Evolutionary conservation across 2,113 vertebrate species (phyloP).

Genomic region (Emydura subglobosa): DNA sequence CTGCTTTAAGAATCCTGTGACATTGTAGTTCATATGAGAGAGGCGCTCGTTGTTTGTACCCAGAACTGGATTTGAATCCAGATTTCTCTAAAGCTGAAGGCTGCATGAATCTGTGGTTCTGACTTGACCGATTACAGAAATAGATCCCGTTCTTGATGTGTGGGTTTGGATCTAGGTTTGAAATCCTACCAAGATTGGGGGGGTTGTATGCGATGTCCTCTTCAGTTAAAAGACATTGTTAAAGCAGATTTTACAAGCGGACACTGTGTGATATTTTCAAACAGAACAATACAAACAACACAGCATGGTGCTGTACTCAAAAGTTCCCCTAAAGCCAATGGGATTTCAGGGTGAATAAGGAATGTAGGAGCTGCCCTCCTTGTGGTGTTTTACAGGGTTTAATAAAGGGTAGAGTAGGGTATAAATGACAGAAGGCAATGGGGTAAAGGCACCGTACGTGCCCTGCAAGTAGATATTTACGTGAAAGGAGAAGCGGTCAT

Average conservation of each 20-base stretch:
- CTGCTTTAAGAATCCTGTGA: fast-evolving
- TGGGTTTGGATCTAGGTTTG: not conserved
- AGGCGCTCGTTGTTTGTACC: fast-evolving
- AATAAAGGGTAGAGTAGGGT: fast-evolving
- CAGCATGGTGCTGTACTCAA: not conserved
- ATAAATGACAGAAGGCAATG: fast-evolving
- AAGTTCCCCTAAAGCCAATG: not conserved
- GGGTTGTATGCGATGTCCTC: not conserved
- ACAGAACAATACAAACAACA: not conserved
- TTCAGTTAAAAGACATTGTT: not conserved
- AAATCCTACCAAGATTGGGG: not conserved
- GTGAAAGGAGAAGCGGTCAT: not conserved
- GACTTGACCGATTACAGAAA: not conserved
- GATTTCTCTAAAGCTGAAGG: not conserved
- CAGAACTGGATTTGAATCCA: not conserved
- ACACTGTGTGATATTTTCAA: not conserved
- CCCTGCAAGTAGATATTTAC: not conserved
- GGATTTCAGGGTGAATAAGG: not conserved
- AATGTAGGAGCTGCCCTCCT: not conserved
- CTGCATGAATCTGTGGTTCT: not conserved
- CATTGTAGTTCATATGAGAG: not conserved
- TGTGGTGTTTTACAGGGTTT: not conserved
- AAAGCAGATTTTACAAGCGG: fast-evolving
- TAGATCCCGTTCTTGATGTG: fast-evolving
- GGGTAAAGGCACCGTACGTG: not conserved